Conservation (phyloP, 2,888 invertebrate species). For the Rhamphomyia laevipes region DNA sequence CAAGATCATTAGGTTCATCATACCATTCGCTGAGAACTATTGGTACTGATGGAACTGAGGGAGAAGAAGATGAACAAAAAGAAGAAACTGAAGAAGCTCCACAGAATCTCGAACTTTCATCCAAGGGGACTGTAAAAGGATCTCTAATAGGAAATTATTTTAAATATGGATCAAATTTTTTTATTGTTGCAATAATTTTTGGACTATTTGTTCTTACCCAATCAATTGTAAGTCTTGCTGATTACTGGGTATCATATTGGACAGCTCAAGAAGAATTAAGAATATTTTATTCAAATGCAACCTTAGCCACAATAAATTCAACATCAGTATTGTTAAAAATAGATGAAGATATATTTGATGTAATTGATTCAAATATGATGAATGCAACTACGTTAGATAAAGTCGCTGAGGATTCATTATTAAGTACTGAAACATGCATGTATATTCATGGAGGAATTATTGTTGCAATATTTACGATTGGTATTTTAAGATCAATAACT, state of each 20-base stretch:
- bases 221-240: conserved; percentile 48
- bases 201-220: conserved; percentile 45
- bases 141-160: conserved; percentile 40
- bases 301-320: neutral
- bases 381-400: neutral
- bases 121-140: conserved; percentile 37
- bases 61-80: conserved; percentile 23
- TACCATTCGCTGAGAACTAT: conserved; percentile 5
- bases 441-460: conserved; percentile 51
- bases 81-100: conserved; percentile 21
- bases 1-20: conserved; percentile 9
- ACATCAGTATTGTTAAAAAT: neutral
- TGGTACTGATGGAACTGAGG: conserved; percentile 20
- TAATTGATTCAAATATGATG: neutral
- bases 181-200: conserved; percentile 36
- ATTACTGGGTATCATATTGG: conserved; percentile 62
- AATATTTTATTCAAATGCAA: conserved; percentile 4
- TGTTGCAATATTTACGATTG: conserved; percentile 41
- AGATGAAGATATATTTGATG: neutral
- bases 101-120: conserved; percentile 30
- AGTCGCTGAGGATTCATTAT: conserved; percentile 1
- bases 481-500: conserved; percentile 48
- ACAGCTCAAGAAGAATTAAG: conserved; percentile 22
- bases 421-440: conserved; percentile 40
- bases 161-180: conserved; percentile 40